A percentile compares a stretch with the other conserved stretches of the same genome.
Evolutionary conservation across 2,888 invertebrate species (phyloP).

Genomic region (Melieria crassipennis): DNA sequence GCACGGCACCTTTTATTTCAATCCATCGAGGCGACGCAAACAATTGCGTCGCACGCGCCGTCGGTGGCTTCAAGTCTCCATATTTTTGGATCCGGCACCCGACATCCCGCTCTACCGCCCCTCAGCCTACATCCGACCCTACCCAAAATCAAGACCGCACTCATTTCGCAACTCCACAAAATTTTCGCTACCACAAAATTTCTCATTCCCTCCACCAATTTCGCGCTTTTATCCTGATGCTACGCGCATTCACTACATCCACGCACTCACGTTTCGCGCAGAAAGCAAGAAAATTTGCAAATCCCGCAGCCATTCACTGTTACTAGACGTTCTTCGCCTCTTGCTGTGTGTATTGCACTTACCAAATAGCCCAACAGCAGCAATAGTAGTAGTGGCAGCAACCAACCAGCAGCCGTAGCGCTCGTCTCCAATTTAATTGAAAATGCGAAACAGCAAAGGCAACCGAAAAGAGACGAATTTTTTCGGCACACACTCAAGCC

Average conservation of each 20-base stretch:
- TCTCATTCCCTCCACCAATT: no score
- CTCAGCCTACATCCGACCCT: neutral
- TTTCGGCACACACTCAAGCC: conserved; percentile 5
- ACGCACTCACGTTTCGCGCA: no score
- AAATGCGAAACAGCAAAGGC: conserved; percentile 32
- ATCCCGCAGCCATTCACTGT: conserved; percentile 19
- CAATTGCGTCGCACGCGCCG: conserved; percentile 30
- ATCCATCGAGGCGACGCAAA: neutral
- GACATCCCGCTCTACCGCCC: neutral
- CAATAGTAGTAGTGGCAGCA: conserved; percentile 12
- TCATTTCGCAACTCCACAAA: neutral
- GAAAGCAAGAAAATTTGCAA: conserved; percentile 15
- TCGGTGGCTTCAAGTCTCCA: neutral
- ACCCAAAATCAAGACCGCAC: neutral
- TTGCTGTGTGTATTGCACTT: conserved; percentile 29
- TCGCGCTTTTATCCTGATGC: no score
- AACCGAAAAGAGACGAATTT: conserved; percentile 22
- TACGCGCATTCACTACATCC: no score
- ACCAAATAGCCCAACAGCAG: conserved; percentile 19
- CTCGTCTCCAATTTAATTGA: conserved; percentile 29
- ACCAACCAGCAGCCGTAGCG: conserved; percentile 3
- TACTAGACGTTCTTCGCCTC: conserved; percentile 19
- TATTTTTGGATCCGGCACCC: conserved; percentile 7
- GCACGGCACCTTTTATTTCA: no score
- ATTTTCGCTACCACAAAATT: neutral